phyloP scores from a whole-genome alignment of 2,797 vertebrate genomes.

The Pipistrellus pygmaeus region DNA sequence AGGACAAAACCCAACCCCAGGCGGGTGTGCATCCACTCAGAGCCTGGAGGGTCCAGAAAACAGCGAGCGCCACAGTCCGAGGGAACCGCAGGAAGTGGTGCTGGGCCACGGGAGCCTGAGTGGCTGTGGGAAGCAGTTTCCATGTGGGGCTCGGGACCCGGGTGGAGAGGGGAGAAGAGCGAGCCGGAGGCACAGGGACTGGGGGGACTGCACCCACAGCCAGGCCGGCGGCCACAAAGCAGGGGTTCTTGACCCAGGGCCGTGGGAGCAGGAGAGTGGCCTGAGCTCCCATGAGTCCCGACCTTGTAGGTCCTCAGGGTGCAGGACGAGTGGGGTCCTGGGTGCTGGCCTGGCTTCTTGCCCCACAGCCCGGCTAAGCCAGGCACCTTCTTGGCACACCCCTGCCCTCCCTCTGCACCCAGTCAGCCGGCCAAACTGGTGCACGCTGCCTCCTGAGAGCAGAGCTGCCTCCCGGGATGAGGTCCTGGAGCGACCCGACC shows the following conservation, averaged over 20 bases:
- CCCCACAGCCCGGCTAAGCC: not conserved
- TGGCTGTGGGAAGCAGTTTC: not conserved
- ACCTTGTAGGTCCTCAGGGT: too few species aligned
- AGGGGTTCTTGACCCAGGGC: not conserved
- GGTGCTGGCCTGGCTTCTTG: not conserved
- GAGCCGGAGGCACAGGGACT: not conserved
- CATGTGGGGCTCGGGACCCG: not conserved
- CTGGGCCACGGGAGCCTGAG: rapidly evolving
- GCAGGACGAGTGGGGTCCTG: not conserved
- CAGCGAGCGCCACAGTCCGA: not conserved
- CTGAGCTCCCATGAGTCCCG: not conserved
- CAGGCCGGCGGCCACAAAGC: not conserved
- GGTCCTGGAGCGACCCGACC: not conserved
- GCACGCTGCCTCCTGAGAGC: not conserved
- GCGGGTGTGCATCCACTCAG: too few species aligned
- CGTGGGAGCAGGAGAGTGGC: not conserved
- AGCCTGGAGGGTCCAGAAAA: not conserved
- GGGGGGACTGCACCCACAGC: too few species aligned
- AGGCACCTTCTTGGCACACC: not conserved
- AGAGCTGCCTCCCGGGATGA: not conserved
- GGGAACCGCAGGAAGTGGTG: rapidly evolving
- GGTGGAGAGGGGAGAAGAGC: rapidly evolving
- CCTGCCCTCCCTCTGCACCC: not conserved
- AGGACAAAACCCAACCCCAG: not conserved
- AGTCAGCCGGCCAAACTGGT: rapidly evolving